Evolutionary conservation across 1,140 invertebrate species (phyloP).

Genomic region (Trichoplusia ni): DNA sequence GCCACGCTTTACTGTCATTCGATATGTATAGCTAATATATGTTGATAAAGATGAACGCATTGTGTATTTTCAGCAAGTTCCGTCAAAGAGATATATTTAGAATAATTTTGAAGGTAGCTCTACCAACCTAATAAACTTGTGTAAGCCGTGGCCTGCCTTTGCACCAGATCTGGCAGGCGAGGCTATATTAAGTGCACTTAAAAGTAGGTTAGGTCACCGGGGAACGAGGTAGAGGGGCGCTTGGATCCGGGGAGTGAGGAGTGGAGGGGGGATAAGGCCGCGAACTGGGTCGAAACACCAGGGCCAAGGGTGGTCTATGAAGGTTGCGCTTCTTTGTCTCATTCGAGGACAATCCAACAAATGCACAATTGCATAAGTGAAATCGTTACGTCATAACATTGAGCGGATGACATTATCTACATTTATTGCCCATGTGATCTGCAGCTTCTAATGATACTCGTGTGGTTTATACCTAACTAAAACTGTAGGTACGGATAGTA

Average conservation of each 20-base stretch:
- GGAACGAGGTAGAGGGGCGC: slow-evolving; percentile 27
- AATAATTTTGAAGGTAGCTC: slow-evolving; percentile 8
- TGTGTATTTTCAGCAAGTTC: too few relatives aligned
- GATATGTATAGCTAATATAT: too few relatives aligned
- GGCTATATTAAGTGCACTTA: slow-evolving; percentile 71
- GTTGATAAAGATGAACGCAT: too few relatives aligned
- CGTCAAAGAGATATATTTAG: too few relatives aligned
- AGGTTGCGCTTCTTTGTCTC: slow-evolving; percentile 73
- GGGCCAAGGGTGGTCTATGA: slow-evolving; percentile 77
- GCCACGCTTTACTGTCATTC: too few relatives aligned
- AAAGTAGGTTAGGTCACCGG: slow-evolving; percentile 75
- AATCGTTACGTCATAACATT: too few relatives aligned
- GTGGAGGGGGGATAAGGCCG: slow-evolving; percentile 38
- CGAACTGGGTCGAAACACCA: slow-evolving; percentile 73
- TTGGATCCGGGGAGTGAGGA: slow-evolving; percentile 9
- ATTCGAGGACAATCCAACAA: slow-evolving; percentile 41
- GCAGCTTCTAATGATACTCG: too few relatives aligned
- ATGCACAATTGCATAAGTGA: slow-evolving; percentile 5
- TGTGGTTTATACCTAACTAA: too few relatives aligned
- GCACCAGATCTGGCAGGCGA: slow-evolving; percentile 44
- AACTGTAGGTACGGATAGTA: too few relatives aligned
- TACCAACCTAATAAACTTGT: too few relatives aligned
- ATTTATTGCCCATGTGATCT: too few relatives aligned
- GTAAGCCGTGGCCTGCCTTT: neutral
- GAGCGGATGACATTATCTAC: too few relatives aligned